Evolutionary conservation across 2,888 invertebrate genomes (phyloP).

Genomic region (Macrophya annulata): DNA sequence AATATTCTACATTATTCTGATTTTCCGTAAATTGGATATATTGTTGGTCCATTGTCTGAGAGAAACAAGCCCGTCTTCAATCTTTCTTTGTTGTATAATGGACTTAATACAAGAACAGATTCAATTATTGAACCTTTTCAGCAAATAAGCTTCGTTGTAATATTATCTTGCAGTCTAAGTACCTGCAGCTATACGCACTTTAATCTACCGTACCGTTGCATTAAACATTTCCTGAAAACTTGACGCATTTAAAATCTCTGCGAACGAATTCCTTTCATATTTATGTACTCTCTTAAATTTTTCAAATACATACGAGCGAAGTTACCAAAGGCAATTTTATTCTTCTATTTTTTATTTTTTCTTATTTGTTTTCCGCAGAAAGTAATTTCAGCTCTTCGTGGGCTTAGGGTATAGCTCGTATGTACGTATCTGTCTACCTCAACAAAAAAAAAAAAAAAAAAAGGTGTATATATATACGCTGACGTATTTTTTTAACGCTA

Average conservation of each 20-base stretch:
- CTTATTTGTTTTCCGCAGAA: neutral
- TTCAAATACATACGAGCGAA: neutral
- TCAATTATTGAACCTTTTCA: neutral
- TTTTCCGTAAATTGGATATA: conserved; percentile 20
- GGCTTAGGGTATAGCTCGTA: neutral
- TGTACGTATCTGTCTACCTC: no score
- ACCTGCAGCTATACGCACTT: neutral
- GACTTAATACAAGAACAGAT: neutral
- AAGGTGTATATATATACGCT: no score
- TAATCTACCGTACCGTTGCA: neutral
- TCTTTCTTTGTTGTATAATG: neutral
- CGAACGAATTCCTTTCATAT: conserved; percentile 1
- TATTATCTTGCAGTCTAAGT: neutral
- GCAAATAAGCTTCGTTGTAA: neutral
- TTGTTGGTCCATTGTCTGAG: neutral
- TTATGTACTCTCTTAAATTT: neutral
- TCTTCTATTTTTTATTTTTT: conserved; percentile 12
- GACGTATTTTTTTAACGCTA: neutral
- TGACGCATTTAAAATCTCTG: neutral
- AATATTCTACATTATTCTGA: neutral
- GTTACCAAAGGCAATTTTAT: neutral
- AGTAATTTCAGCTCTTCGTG: neutral
- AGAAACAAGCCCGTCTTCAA: neutral
- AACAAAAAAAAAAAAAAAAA: neutral
- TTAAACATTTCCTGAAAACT: neutral